These are phyloP conservation scores for Pterocles orientalis DNA, from an alignment of 2,113 vertebrate genomes.

Conservation along the genomic window DNA sequence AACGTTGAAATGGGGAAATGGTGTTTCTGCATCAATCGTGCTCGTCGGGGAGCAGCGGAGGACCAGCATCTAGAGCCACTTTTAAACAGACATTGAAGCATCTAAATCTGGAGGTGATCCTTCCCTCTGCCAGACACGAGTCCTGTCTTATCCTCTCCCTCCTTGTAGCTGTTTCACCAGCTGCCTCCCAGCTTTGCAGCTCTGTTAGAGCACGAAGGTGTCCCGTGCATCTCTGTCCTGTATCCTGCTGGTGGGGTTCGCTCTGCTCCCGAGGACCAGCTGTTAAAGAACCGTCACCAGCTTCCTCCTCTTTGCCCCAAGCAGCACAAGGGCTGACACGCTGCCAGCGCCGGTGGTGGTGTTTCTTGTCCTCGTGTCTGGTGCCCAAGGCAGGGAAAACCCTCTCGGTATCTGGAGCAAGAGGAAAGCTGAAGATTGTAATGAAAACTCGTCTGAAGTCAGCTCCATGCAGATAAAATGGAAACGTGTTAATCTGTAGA, in stretches of 20 bases:
- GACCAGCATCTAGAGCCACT: background rate
- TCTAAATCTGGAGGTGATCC: fast-evolving
- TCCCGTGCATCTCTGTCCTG: background rate
- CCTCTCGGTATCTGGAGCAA: background rate
- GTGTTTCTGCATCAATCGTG: background rate
- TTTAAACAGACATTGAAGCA: background rate
- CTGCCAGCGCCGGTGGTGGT: background rate
- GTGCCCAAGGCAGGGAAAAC: background rate
- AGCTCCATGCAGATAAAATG: background rate
- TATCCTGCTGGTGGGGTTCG: background rate
- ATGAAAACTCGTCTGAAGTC: background rate
- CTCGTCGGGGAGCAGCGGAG: background rate
- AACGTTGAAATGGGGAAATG: background rate
- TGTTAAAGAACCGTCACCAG: background rate
- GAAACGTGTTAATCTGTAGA: background rate
- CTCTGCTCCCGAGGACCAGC: background rate
- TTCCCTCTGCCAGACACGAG: background rate
- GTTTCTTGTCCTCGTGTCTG: background rate
- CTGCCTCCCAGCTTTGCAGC: background rate
- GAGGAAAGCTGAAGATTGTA: background rate
- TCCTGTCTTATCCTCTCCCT: background rate
- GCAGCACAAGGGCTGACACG: too few species aligned
- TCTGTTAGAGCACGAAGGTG: background rate
- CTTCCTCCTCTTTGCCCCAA: background rate
- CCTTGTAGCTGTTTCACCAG: background rate